Conservation (phyloP, 2,113 vertebrate species). For the Pantherophis guttatus region DNA sequence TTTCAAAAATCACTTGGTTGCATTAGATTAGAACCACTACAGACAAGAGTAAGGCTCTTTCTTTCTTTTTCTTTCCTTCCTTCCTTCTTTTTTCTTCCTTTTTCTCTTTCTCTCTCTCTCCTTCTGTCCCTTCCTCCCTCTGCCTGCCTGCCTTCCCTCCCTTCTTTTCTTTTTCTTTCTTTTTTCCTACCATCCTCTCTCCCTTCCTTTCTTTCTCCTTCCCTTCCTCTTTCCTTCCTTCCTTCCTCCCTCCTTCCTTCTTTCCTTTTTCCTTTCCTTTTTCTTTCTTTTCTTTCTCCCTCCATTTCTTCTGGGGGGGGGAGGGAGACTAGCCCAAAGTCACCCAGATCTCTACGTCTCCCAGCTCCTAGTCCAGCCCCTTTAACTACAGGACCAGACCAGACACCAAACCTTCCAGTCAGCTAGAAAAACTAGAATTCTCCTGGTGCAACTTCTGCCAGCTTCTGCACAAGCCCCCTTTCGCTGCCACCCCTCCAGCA, state of each 20-base stretch:
- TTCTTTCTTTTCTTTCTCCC: not conserved
- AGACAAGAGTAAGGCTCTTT: not conserved
- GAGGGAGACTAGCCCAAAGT: not conserved
- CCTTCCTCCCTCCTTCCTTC: no score
- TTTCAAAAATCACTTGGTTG: not conserved
- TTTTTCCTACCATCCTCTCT: not conserved
- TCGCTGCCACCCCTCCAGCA: not conserved
- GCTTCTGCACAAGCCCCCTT: not conserved
- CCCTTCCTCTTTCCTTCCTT: no score
- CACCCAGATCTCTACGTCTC: not conserved
- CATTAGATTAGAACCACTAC: not conserved
- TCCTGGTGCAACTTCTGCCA: not conserved
- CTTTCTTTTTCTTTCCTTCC: not conserved
- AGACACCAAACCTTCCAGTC: not conserved
- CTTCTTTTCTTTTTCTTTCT: not conserved
- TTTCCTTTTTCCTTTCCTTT: no score
- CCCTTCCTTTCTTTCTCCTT: not conserved
- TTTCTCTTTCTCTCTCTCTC: no score
- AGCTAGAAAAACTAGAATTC: not conserved
- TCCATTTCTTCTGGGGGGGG: not conserved
- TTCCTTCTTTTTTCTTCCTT: not conserved
- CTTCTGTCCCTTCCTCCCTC: not conserved
- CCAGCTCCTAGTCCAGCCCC: not conserved
- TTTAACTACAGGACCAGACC: not conserved
- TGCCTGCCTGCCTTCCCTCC: not conserved